Evolutionary conservation across 2,888 invertebrate genomes (phyloP), one percentile per base, ranked within the genome.

Genomic region (Tanytarsus gracilentus): DNA sequence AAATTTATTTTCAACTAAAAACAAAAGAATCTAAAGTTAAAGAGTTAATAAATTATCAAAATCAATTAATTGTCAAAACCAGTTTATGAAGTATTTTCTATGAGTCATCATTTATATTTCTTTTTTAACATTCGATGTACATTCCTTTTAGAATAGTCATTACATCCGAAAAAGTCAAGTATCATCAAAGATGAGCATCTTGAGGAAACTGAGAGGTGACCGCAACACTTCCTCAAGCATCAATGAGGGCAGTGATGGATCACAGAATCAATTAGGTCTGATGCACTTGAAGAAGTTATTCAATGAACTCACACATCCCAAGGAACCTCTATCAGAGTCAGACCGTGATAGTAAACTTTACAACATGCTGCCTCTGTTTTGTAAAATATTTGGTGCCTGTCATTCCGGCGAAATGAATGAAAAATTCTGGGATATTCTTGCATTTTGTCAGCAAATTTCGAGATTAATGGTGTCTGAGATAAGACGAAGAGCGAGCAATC

Each of bases 401-500:
- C 91, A 94, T 62, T 85, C 93, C n/a, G 85, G 86, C 69, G 96
- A 97, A 70, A 92, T 98, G 89, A 90, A 88, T 71, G 94, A 94
- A 71, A 95, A 96, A 74, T 98, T 98, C 77, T 91, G 93, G 82
- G 97, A 98, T 71, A 89, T 96, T 65, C 77, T 93, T 61, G 87
- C 92, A 65, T 97, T 97, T 72, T 92, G 92, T 68, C 91, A 92
- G 70, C 91, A 94, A 79, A 91, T 95, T 1, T 95, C 96, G 1
- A 84, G 90, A 65, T 78, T 97, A 23, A 94, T 98, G 89, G 98
- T 98, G n/a, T 85, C 87, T 5, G 97, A 98, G 76, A 96, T 98
- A 66, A 79, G 96, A 60, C 84, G 88, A 68, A 79, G 95, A 18
- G 99, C 98, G 11, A 93, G 95, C 62, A 97, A 97, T 75, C 96